Evolutionary conservation across 2,888 invertebrate species (phyloP), one percentile per base, ranked within the genome.

Genomic region (Litoditis marina): DNA sequence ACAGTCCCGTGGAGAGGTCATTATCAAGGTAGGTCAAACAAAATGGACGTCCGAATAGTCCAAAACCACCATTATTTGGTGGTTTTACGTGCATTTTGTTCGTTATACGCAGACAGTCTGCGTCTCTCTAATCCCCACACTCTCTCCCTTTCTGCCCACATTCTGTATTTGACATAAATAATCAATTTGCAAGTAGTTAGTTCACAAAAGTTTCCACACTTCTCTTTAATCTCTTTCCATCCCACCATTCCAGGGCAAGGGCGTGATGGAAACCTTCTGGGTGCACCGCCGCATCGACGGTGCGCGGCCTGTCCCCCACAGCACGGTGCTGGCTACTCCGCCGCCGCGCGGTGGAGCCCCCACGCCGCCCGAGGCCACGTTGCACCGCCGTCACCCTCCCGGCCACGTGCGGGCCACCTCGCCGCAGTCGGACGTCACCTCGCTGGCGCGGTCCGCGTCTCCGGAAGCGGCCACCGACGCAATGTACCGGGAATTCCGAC

Each of bases 1-100:
- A 1, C 69, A 76, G 46, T 68, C 69, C 4, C 61, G 80, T 8
- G 80, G 80, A n/a, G 80, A 80, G 39, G 77, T 79, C 7, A 77
- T 80, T 25, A 78, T 80, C 28, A 80, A 80, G 61, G 78, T 74
- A n/a, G 28, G n/a, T n/a, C 25, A 4, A 30, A 19, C n/a, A n/a
- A n/a, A n/a, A n/a, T n/a, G n/a, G n/a, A 11, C 11, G 39, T 36
- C 16, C 16, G 39, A 36, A 36, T 13, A 36, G 11, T 36, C 11
- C 39, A 36, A 36, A 36, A 36, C 11, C 16, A 36, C 39, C 39
- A n/a, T n/a, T n/a, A n/a, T n/a, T n/a, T n/a, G n/a, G n/a, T n/a
- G n/a, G n/a, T n/a, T n/a, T n/a, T n/a, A n/a, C n/a, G n/a, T n/a
- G n/a, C n/a, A n/a, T n/a, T n/a, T n/a, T n/a, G n/a, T n/a, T n/a